Conservation (phyloP, 2,888 invertebrate species). For the Pseudolycoriella hygida region DNA sequence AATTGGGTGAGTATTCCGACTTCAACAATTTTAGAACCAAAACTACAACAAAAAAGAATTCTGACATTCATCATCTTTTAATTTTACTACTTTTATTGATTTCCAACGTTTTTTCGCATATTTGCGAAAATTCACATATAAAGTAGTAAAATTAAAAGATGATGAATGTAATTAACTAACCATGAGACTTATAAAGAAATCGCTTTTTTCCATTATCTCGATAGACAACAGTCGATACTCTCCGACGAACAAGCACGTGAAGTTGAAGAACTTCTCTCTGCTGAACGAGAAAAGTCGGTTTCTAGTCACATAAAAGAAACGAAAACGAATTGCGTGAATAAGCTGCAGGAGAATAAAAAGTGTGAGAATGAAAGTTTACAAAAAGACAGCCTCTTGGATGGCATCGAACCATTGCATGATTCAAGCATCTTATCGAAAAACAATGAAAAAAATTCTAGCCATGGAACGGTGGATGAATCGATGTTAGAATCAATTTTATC, state of each 20-base stretch:
- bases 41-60: not conserved
- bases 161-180: too few species aligned
- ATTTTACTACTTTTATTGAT: too few species aligned
- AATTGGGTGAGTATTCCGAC: conserved; percentile 53
- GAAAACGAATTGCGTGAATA: conserved; percentile 8
- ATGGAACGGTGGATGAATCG: conserved; percentile 16
- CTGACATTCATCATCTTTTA: too few species aligned
- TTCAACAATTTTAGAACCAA: not conserved
- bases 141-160: too few species aligned
- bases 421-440: conserved; percentile 6
- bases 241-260: conserved; percentile 85
- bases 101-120: too few species aligned
- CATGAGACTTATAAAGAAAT: too few species aligned
- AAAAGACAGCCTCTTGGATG: conserved; percentile 19
- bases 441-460: conserved; percentile 16
- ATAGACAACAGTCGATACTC: conserved; percentile 59
- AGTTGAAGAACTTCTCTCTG: conserved; percentile 52
- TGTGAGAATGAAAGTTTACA: too few species aligned
- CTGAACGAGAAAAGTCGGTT: conserved; percentile 20
- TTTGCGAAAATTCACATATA: too few species aligned
- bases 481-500: conserved; percentile 27
- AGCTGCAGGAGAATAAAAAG: not conserved
- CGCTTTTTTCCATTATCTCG: conserved; percentile 7
- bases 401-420: conserved; percentile 21
- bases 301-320: conserved; percentile 4